A percentile compares a stretch with the other conserved stretches of the same genome.
These are phyloP conservation scores for Drosophila aff. DNA, from an alignment of 1,140 invertebrate genomes.

Conservation along the genomic window DNA sequence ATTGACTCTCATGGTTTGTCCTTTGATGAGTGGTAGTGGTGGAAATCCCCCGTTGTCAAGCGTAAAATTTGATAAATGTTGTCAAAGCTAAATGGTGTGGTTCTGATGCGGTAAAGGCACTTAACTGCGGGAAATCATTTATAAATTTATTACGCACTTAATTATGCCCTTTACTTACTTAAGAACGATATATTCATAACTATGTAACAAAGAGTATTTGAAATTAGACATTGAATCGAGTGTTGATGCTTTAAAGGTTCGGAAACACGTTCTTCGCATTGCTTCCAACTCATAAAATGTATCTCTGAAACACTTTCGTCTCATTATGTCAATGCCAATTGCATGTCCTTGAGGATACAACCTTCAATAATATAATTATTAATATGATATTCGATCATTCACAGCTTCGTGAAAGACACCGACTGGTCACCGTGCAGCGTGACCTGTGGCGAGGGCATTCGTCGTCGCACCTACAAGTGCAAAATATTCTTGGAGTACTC, in stretches of 20 bases:
- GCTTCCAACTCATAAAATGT: no score
- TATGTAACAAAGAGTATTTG: background rate
- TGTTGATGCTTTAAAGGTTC: no score
- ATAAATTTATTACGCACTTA: background rate
- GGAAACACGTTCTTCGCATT: no score
- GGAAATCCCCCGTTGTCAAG: conserved; percentile 3
- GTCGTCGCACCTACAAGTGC: conserved; percentile 93
- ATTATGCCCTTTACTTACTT: background rate
- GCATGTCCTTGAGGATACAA: background rate
- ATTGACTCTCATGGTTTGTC: background rate
- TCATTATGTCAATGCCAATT: no score
- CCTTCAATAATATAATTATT: background rate
- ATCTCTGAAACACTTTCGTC: no score
- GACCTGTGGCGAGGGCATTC: conserved; percentile 94
- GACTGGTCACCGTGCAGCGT: conserved; percentile 96
- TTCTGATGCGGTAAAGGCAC: background rate
- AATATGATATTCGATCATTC: background rate
- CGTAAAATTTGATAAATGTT: conserved; percentile 31
- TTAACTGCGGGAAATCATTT: background rate
- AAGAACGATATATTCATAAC: background rate
- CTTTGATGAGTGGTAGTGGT: conserved; percentile 12
- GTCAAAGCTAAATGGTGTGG: conserved; percentile 4
- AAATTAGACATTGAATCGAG: background rate
- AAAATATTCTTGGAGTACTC: conserved; percentile 97
- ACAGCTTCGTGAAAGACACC: conserved; percentile 87